A percentile compares a stretch with the other conserved stretches of the same genome.
Evolutionary conservation across 2,797 vertebrate genomes (phyloP).

Genomic region (Epinephelus awoara): DNA sequence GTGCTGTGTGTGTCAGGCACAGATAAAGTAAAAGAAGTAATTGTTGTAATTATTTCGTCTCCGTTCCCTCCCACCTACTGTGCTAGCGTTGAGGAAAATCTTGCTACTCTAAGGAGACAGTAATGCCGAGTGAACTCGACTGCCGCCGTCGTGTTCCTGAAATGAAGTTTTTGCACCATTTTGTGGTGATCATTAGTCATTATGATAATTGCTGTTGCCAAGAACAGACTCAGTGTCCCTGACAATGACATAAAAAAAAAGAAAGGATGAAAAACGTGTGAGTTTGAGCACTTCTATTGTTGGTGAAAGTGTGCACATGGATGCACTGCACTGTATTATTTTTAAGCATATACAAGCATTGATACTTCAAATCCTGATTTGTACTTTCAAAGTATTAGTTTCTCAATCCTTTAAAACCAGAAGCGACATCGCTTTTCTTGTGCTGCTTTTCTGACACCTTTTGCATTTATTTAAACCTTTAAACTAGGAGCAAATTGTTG

Average conservation of each 20-base stretch:
- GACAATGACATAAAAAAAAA: background rate
- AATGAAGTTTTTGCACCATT: conserved; percentile 32
- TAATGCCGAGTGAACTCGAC: conserved; percentile 10
- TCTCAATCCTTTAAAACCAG: too few species aligned
- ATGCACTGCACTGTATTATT: background rate
- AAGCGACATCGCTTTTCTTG: too few species aligned
- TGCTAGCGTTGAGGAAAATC: conserved; percentile 17
- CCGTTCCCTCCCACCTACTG: conserved; percentile 38
- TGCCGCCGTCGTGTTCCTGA: conserved; percentile 26
- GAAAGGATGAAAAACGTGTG: too few species aligned
- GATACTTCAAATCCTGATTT: background rate
- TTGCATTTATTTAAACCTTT: too few species aligned
- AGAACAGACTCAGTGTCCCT: conserved; percentile 2
- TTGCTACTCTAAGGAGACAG: conserved; percentile 11
- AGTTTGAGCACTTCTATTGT: background rate
- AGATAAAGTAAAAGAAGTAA: conserved; percentile 73
- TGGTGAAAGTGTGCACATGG: background rate
- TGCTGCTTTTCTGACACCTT: too few species aligned
- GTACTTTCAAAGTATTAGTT: too few species aligned
- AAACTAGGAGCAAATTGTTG: too few species aligned
- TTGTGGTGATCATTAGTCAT: conserved; percentile 28
- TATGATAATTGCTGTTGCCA: conserved; percentile 47
- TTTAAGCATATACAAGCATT: background rate
- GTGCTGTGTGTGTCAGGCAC: conserved; percentile 49
- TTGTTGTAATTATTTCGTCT: conserved; percentile 79